Evolutionary conservation across 2,113 vertebrate species (phyloP).

Genomic region (Procavia capensis): DNA sequence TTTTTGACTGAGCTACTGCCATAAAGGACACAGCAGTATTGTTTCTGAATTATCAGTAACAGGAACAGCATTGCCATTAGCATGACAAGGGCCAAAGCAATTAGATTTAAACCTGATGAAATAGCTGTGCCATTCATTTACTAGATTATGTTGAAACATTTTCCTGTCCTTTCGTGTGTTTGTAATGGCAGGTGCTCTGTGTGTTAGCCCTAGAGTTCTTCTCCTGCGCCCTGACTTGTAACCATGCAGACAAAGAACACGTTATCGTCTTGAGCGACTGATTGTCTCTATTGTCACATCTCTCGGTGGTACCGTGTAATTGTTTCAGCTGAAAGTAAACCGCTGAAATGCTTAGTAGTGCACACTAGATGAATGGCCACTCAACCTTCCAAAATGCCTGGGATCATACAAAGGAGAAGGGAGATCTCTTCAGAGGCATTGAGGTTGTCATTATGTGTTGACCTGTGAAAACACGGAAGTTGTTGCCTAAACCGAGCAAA

Average conservation of each 20-base stretch:
- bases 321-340: constrained; percentile 78
- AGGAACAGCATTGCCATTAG: constrained; percentile 49
- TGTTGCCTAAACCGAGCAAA: not conserved
- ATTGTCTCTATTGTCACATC: constrained; percentile 78
- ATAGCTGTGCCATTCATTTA: constrained; percentile 74
- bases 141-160: constrained; percentile 69
- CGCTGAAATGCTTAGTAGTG: constrained; percentile 59
- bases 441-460: constrained; percentile 32
- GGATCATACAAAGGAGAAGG: constrained; percentile 46
- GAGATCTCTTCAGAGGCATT: constrained; percentile 28
- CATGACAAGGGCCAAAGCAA: constrained; percentile 75
- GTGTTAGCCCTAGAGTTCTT: constrained; percentile 37
- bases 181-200: constrained; percentile 66
- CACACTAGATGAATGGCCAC: constrained; percentile 56
- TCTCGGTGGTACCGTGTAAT: constrained; percentile 58
- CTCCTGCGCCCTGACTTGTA: constrained; percentile 75
- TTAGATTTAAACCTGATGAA: constrained; percentile 80
- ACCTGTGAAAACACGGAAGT: constrained; percentile 43
- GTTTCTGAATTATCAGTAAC: constrained; percentile 67
- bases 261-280: constrained; percentile 69
- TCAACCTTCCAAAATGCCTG: constrained; percentile 61
- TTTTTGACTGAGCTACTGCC: not conserved
- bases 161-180: constrained; percentile 59
- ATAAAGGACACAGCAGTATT: not conserved
- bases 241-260: constrained; percentile 61